These are phyloP conservation scores for Galerucella pusilla DNA, from an alignment of 2,888 invertebrate genomes.

Conservation along the genomic window DNA sequence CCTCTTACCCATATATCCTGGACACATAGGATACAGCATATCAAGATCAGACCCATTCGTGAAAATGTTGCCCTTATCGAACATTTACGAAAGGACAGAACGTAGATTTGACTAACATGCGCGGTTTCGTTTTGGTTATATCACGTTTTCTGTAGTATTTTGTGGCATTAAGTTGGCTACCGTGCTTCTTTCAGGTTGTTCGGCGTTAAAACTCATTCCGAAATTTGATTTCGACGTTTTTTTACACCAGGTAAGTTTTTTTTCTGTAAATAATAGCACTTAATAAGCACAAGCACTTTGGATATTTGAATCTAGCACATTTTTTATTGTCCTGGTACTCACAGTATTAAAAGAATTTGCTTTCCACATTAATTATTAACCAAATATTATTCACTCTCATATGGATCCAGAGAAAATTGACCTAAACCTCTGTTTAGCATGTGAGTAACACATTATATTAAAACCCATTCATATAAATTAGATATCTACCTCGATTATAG, in stretches of 20 bases:
- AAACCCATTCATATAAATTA: neutral
- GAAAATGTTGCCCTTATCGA: slow-evolving; percentile 1
- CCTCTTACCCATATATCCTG: slow-evolving; percentile 36
- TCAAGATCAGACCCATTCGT: slow-evolving; percentile 22
- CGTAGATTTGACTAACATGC: slow-evolving; percentile 56
- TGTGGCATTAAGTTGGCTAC: slow-evolving; percentile 65
- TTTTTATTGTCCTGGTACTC: neutral
- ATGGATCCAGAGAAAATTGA: neutral
- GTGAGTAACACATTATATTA: neutral
- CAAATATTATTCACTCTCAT: neutral
- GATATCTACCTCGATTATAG: neutral
- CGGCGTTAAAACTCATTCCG: slow-evolving; percentile 58
- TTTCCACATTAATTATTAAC: neutral
- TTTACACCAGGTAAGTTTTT: slow-evolving; percentile 43
- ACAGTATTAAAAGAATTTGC: neutral
- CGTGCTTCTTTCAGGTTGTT: slow-evolving; percentile 65
- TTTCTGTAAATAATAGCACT: slow-evolving; percentile 17
- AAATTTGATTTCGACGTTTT: slow-evolving; percentile 51
- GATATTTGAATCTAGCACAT: neutral
- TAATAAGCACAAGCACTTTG: neutral
- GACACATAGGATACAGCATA: neutral
- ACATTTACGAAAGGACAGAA: slow-evolving; percentile 8
- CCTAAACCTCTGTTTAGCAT: neutral
- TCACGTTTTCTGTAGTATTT: slow-evolving; percentile 65
- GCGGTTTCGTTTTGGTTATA: slow-evolving; percentile 58